Base-by-base conservation (phyloP, 2,888 invertebrate species). In the Caenorhabditis angaria region DNA sequence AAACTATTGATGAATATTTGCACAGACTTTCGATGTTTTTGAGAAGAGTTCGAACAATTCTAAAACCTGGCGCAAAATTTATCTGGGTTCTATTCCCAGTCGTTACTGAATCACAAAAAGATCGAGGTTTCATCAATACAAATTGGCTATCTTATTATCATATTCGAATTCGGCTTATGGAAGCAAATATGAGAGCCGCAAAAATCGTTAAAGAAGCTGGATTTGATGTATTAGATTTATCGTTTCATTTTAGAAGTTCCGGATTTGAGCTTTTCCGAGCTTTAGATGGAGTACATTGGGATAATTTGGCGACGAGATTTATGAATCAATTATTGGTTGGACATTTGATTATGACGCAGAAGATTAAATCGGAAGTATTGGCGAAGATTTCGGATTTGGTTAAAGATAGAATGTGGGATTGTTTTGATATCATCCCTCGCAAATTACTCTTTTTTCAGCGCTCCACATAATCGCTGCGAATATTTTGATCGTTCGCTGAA, bases 181-280 rank as follows among this genome's bases (percentile, higher is more conserved):
- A 81, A 12, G 80, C 70, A 1, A 76, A 74, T 50, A 73, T 61
- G 20, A 67, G 78, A 14, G 72, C 74, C 2, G 76, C 78, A 0
- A 72, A 76, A 32, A 58, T 81, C 10, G 77, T 81, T 6, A 35
- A 71, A 22, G 61, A 64, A 29, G 73, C 76, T 8, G 80, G 80
- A 24, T 81, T 73, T 51, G 80, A 81, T 51, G 80, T 81, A 1
- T 58, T 81, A 14, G 80, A 81, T 56, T 14, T 81, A 0, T 70
- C 70, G 0, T 81, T 78, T 62, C 74, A 73, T 55, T 48, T 76
- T 47, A 55, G 78, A 18, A 54, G 69, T 1, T 74, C 78, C 27
- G 67, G 51, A 28, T 67, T 68, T 60, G 67, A 70, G n/a, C 22
- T 18, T 27, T 59, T 22, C 24, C 14, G 25, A 24, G 35, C 4